Base-by-base conservation (phyloP, 2,888 invertebrate genomes). In the Lasioglossum morio region DNA sequence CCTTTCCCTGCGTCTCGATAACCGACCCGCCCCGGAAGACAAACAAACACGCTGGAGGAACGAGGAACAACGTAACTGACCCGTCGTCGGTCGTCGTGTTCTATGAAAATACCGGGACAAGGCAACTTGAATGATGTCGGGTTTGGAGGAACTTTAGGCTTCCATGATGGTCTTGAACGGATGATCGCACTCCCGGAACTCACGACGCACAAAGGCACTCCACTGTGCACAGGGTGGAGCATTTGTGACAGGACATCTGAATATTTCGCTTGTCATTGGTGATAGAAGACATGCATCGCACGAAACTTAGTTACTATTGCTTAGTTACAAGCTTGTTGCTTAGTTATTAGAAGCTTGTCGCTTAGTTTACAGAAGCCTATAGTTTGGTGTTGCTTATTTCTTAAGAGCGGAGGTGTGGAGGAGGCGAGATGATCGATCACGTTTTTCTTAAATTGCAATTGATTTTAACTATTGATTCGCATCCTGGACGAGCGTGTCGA, bases 61-160 rank as follows among this genome's bases (percentile, higher is more conserved):
- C 85, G 87, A 75, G 87, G 87, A 85, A 80, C 74, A 83, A 82
- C 84, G 86, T 83, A 81, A 70, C 73, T 53, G 53, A 53, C 53
- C 53, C 53, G 53, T 46, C 46, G 46, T 72, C 37, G 8, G 53
- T 46, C 46, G 46, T 72, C 37, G 8, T 72, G 27, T 27, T n/a
- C 70, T n/a, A 43, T 70, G 40, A 19, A 16, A 16, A 30, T 30
- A 30, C 27, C 30, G 16, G 2, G 7, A 19, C 23, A 53, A 53
- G 53, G 23, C 53, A 23, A n/a, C 23, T 53, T 23, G 53, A 53
- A 53, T 53, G 19, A 53, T 53, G 53, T 48, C 23, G 48, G 48
- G 19, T 48, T 48, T 48, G 46, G 16, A 16, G 16, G 46, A 46
- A 46, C 46, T 16, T 16, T 16, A 30, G 46, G 46, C 16, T 46